Conservation (phyloP, 1,140 invertebrate species). For the Drosophila baimaii region DNA sequence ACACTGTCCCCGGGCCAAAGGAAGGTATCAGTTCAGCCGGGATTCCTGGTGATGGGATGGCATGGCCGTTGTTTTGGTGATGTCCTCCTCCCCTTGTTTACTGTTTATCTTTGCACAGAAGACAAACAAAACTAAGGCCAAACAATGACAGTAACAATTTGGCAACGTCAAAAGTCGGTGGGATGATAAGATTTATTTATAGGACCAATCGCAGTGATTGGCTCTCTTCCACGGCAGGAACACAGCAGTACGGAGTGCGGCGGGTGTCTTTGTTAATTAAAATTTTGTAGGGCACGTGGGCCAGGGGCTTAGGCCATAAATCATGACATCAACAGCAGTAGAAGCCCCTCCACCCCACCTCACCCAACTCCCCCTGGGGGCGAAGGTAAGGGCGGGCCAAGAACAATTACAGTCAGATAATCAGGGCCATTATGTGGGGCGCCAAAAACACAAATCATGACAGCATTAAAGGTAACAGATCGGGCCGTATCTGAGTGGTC, state of each 20-base stretch:
- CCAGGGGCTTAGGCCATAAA: conserved; percentile 53
- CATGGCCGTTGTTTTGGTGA: conserved; percentile 45
- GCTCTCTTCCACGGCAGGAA: conserved; percentile 29
- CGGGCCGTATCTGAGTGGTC: conserved; percentile 22
- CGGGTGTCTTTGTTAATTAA: conserved; percentile 66
- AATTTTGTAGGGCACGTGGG: conserved; percentile 72
- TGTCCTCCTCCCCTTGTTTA: conserved; percentile 43
- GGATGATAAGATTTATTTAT: conserved; percentile 73
- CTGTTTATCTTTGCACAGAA: conserved; percentile 72
- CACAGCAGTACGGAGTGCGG: background rate
- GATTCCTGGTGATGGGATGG: conserved; percentile 50
- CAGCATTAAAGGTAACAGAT: conserved; percentile 50
- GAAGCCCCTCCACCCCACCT: too few relatives aligned
- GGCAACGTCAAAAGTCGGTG: conserved; percentile 58
- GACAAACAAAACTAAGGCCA: conserved; percentile 72
- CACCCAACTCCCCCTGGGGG: conserved; percentile 2
- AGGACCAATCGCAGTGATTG: conserved; percentile 52
- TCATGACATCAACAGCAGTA: conserved; percentile 75
- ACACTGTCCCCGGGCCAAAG: conserved; percentile 59
- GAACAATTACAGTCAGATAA: conserved; percentile 53
- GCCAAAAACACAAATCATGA: conserved; percentile 64
- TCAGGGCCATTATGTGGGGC: conserved; percentile 59
- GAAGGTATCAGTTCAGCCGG: conserved; percentile 47
- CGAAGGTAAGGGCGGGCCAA: conserved; percentile 10
- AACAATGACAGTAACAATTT: conserved; percentile 69